Base-by-base conservation (phyloP, 1,140 invertebrate genomes). In the Brachionus plicatilis region DNA sequence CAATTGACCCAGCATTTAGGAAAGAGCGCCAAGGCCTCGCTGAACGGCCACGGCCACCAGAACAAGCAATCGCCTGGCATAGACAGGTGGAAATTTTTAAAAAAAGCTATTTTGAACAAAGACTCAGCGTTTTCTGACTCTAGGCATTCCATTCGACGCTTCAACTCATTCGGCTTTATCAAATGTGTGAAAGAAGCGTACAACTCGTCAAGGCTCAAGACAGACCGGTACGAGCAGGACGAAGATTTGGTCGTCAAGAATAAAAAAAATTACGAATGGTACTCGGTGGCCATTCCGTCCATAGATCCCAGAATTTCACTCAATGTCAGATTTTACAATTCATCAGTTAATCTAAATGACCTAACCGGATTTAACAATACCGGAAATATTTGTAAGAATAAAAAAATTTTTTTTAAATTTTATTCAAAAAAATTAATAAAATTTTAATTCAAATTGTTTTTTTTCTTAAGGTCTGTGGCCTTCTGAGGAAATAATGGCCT, bases 311-410 rank as follows among this genome's bases (percentile, higher is more conserved):
- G 65, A 37, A 37, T 65, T 45, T 45, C 79, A 37, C 24, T 82
- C 43, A 43, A 65, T 68, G 53, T 82, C 29, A 27, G 79, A 11
- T 68, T 82, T 82, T 82, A 82, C 43, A 45, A 82, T 9, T 60
- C 53, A 24, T 11, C 85, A 17, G 85, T 89, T 20, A 86, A 86
- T 72, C 85, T 86, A 78, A 87, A 88, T 50, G 88, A 89, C 80
- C 89, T 95, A 27, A 93, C 93, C 88, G 94, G 94, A 1, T 95
- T 95, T 89, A 95, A 96, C 88, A 95, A 95, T 86, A 96, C 94
- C 1, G 94, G 94, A n/a, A 95, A 95, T 89, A 92, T 95, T 3
- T 95, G 94, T 90, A 87, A 89, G 89, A 7, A 37, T 37, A 37
- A 37, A 37, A 33, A 37, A 37, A 37, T 3, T 37, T 89, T 83